Base-by-base conservation (phyloP, 92 coral and sea anemone genomes). In the Paramuricea clavata region DNA sequence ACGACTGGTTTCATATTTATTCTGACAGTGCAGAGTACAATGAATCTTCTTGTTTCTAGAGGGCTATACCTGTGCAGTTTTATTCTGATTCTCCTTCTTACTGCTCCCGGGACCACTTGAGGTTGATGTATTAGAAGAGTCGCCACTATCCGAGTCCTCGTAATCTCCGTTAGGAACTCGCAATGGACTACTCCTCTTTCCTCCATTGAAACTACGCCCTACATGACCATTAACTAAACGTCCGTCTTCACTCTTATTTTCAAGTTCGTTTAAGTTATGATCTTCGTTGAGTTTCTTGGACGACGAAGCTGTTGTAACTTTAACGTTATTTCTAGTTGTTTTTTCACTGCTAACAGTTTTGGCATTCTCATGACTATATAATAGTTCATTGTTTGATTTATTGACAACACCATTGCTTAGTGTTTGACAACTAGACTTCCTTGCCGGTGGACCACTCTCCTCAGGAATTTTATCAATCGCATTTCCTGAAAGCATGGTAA, bases 261-360 rank as follows among this genome's bases (percentile, higher is more conserved):
- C 92, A 94, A 97, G 99, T 94, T 97, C 99, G 87, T 97, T 97
- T 50, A 97, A 88, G 85, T 97, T 97, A 83, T 97, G 99, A 49
- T 97, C 99, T 86, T 94, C 99, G 31, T 91, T 91, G 23, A 86
- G 74, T 86, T 97, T 97, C 90, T 94, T 97, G 36, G 97, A 88
- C 6, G 93, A 73, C 71, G 90, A 50, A 86, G 86, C 84, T 9
- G 22, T 47, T 12, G 21, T 19, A 12, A 19, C 26, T 57, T 30
- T 52, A 1, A 39, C 30, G 28, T 59, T 79, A 54, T 22, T 34
- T 39, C 60, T 79, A 17, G 54, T 57, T 59, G 73, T 26, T 39
- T 60, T 79, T 54, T 79, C 84, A 23, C 21, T 92, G n/a, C 91
- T 87, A 49, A 94, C 97, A 12, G 98, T 92, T 33, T 94, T 92